Percentiles rank a stretch among this genome's conserved stretches.
Conservation (phyloP, 2,113 vertebrate genomes). For the Paradisaea rubra region DNA sequence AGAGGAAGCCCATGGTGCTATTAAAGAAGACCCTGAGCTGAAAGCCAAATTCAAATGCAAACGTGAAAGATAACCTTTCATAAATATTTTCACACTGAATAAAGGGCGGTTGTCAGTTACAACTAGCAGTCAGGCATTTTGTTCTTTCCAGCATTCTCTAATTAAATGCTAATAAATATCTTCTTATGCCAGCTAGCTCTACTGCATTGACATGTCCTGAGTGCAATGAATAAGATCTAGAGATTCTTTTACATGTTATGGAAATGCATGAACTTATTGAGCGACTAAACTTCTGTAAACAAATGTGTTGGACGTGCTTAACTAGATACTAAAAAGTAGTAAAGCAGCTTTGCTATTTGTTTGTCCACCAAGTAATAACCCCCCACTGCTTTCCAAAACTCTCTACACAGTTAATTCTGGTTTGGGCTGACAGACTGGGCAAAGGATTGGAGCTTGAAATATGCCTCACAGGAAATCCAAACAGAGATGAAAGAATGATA, state of each 20-base stretch:
- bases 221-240: background rate
- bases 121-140: background rate
- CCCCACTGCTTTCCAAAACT: background rate
- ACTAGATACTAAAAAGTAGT: background rate
- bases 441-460: background rate
- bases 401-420: background rate
- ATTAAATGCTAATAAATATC: background rate
- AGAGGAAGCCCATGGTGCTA: background rate
- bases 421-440: background rate
- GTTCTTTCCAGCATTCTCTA: background rate
- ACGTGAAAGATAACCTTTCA: background rate
- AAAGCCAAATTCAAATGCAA: background rate
- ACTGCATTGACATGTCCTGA: background rate
- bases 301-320: background rate
- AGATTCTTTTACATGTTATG: background rate
- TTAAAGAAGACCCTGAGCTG: background rate
- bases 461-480: background rate
- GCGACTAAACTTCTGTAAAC: background rate
- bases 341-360: background rate
- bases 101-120: background rate
- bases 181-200: background rate
- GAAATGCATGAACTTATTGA: background rate
- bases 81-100: background rate
- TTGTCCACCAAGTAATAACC: background rate
- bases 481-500: background rate